A percentile compares a stretch with the other conserved stretches of the same genome.
phyloP scores from a whole-genome alignment of 1,140 invertebrate species.

The Tetramorium alpestre region DNA sequence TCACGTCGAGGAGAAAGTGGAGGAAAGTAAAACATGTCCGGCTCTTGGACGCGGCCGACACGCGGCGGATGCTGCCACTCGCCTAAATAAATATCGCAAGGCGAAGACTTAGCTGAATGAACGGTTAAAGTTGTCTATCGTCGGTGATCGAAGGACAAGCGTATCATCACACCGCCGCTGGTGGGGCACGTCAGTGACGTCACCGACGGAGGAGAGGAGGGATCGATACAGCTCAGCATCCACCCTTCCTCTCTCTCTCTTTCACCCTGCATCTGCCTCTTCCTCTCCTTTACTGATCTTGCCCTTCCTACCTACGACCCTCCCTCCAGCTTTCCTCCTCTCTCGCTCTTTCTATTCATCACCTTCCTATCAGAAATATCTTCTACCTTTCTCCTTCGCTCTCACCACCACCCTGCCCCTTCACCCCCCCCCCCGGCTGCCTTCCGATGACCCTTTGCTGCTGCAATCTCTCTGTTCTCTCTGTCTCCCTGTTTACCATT shows the following conservation, averaged over 20 bases:
- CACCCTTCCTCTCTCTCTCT: slow-evolving; percentile 41
- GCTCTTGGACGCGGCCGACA: not conserved
- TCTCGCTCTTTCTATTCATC: slow-evolving; percentile 24
- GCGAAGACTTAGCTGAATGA: slow-evolving; percentile 69
- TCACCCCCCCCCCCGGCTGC: not conserved
- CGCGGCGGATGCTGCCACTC: not conserved
- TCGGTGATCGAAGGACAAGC: slow-evolving; percentile 72
- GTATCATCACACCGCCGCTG: slow-evolving; percentile 66
- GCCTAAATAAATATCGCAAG: slow-evolving; percentile 49
- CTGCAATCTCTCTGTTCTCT: not conserved
- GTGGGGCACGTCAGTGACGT: slow-evolving; percentile 77
- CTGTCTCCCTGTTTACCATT: not conserved
- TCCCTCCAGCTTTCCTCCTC: not conserved
- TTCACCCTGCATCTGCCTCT: not conserved
- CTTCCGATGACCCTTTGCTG: not conserved
- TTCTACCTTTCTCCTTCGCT: slow-evolving; percentile 1
- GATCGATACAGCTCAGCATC: slow-evolving; percentile 82
- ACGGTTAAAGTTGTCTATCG: slow-evolving; percentile 61
- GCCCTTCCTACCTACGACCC: not conserved
- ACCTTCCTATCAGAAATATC: slow-evolving; percentile 5
- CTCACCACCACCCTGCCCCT: not conserved
- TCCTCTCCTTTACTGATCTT: slow-evolving; percentile 24
- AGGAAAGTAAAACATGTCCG: slow-evolving; percentile 20
- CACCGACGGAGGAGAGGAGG: slow-evolving; percentile 73
- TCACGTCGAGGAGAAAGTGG: slow-evolving; percentile 8